Conservation (phyloP, 2,888 invertebrate species). For the Stegophylla sp. region DNA sequence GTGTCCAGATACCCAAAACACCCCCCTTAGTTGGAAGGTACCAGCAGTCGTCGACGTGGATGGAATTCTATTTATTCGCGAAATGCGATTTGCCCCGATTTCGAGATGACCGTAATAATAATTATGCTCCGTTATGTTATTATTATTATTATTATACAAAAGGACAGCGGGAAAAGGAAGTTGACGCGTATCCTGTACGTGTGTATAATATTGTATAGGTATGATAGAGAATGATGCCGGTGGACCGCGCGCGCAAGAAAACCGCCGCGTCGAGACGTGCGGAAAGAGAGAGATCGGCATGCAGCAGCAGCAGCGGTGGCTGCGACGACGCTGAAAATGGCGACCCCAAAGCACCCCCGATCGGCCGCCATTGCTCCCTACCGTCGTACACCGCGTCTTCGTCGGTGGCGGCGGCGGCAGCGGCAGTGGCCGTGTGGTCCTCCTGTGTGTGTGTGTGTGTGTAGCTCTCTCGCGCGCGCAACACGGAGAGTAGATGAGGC, state of each 20-base stretch:
- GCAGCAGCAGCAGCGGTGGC: neutral
- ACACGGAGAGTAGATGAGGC: too few species aligned
- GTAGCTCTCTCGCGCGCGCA: conserved; percentile 9
- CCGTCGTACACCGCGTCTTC: neutral
- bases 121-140: conserved; percentile 10
- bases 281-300: neutral
- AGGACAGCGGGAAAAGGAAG: neutral
- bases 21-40: too few species aligned
- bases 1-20: too few species aligned
- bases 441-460: too few species aligned
- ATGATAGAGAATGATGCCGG: too few species aligned
- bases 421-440: conserved; percentile 2
- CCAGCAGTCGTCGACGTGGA: too few species aligned
- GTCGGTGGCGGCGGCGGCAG: neutral
- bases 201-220: too few species aligned
- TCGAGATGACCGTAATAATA: neutral
- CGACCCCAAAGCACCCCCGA: conserved; percentile 38
- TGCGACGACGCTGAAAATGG: conserved; percentile 41
- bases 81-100: conserved; percentile 22
- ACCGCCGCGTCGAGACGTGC: neutral
- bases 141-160: neutral
- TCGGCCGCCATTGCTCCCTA: conserved; percentile 43
- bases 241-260: neutral
- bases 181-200: too few species aligned
- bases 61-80: conserved; percentile 22